These are phyloP conservation scores for Gadopsis marmoratus DNA, from an alignment of 2,797 vertebrate genomes.

Conservation along the genomic window DNA sequence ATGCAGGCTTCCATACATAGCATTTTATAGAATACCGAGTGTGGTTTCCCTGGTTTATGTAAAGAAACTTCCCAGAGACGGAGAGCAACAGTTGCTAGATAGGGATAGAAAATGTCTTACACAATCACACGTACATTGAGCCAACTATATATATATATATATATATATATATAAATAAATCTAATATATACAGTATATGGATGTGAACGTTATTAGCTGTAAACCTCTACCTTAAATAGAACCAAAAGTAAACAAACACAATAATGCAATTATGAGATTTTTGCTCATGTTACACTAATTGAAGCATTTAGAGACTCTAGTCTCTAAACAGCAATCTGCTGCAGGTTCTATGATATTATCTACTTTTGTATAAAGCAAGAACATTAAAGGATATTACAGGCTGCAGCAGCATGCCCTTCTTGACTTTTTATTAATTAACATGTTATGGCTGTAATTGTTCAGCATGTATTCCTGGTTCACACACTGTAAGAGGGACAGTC, in stretches of 20 bases:
- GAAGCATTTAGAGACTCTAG: not conserved
- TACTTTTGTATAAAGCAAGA: not conserved
- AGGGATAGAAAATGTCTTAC: not conserved
- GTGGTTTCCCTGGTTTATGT: not conserved
- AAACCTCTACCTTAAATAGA: not conserved
- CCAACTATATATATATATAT: too few relatives aligned
- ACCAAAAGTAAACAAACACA: not conserved
- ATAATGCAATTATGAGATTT: not conserved
- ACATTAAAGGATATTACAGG: not conserved
- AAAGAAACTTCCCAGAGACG: not conserved
- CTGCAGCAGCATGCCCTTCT: not conserved
- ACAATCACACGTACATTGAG: too few relatives aligned
- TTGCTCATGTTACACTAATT: not conserved
- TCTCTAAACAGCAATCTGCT: not conserved
- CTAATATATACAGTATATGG: too few relatives aligned
- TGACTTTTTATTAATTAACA: not conserved
- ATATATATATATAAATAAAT: too few relatives aligned
- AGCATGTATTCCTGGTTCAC: not conserved
- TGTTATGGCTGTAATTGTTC: not conserved
- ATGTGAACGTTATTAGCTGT: too few relatives aligned
- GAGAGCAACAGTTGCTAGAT: not conserved
- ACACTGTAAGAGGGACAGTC: not conserved
- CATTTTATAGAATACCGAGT: constrained; percentile 7
- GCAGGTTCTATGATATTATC: not conserved
- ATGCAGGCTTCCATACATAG: not conserved